Percentiles rank a stretch among this genome's conserved stretches.
Conservation (phyloP, 2,113 vertebrate genomes). For the Spheniscus mendiculus region DNA sequence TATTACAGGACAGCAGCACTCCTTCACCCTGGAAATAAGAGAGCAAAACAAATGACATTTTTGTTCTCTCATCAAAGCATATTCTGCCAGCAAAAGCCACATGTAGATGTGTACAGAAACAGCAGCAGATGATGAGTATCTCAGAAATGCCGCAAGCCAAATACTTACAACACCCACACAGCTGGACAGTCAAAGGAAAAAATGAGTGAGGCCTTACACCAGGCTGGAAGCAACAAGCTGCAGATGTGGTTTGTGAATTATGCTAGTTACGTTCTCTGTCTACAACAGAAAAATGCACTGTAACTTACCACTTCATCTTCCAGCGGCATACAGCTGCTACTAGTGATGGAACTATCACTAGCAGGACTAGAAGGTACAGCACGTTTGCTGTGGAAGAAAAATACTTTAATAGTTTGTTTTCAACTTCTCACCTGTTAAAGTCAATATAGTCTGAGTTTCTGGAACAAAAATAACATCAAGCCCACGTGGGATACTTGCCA, state of each 20-base stretch:
- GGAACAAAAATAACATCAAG: neutral
- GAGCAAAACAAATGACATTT: neutral
- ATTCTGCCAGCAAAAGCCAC: neutral
- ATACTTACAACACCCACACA: neutral
- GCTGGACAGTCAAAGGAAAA: neutral
- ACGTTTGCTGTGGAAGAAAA: constrained; percentile 48
- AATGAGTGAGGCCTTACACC: neutral
- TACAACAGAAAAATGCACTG: neutral
- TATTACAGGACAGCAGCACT: constrained; percentile 72
- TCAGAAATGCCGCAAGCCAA: neutral
- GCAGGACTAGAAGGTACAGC: constrained; percentile 25
- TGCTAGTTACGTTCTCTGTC: neutral
- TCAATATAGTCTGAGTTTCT: neutral
- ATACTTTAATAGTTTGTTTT: neutral
- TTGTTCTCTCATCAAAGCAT: neutral
- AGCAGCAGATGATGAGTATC: neutral
- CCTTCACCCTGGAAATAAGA: constrained; percentile 66
- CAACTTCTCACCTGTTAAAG: neutral
- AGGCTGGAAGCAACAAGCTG: neutral
- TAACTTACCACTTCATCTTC: constrained; percentile 76
- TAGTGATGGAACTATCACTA: constrained; percentile 42
- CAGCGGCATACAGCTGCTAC: constrained; percentile 30
- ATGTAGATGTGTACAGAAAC: neutral
- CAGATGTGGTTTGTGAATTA: neutral
- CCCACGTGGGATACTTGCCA: fast-evolving